Percentiles rank a stretch among this genome's conserved stretches.
These are phyloP conservation scores for Silurus glanis DNA, from an alignment of 2,113 vertebrate species.

Conservation along the genomic window DNA sequence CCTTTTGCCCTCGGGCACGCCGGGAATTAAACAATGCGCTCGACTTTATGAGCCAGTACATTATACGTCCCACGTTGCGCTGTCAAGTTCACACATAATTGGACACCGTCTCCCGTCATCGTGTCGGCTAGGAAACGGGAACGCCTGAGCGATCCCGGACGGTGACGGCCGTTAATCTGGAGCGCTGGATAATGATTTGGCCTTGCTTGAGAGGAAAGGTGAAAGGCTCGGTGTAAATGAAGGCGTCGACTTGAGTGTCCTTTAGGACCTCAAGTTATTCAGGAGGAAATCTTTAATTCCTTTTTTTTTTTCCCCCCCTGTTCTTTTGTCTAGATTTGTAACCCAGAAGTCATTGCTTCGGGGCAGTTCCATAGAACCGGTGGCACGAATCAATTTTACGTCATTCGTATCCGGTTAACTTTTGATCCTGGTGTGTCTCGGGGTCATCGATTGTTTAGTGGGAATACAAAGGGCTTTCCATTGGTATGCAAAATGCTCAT, in stretches of 20 bases:
- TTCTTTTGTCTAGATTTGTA: neutral
- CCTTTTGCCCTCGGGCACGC: neutral
- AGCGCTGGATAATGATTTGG: constrained; percentile 10
- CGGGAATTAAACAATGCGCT: neutral
- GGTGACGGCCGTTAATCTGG: neutral
- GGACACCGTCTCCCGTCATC: constrained; percentile 57
- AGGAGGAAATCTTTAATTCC: neutral
- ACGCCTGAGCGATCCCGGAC: neutral
- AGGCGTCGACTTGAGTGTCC: neutral
- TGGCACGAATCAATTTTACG: neutral
- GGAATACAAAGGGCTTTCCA: neutral
- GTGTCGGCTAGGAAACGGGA: neutral
- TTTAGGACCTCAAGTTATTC: neutral
- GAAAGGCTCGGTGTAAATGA: neutral
- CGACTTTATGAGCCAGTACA: neutral
- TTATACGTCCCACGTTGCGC: neutral
- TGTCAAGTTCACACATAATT: neutral
- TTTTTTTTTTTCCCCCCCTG: neutral
- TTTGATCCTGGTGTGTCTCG: neutral
- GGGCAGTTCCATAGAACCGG: neutral
- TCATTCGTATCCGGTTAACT: neutral
- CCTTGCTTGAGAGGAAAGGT: constrained; percentile 3
- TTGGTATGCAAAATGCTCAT: neutral
- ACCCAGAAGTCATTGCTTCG: neutral
- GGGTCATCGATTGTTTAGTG: neutral